Evolutionary conservation across 2,113 vertebrate species (phyloP), one percentile per base, ranked within the genome.

Genomic region (Prunella fulvescens): DNA sequence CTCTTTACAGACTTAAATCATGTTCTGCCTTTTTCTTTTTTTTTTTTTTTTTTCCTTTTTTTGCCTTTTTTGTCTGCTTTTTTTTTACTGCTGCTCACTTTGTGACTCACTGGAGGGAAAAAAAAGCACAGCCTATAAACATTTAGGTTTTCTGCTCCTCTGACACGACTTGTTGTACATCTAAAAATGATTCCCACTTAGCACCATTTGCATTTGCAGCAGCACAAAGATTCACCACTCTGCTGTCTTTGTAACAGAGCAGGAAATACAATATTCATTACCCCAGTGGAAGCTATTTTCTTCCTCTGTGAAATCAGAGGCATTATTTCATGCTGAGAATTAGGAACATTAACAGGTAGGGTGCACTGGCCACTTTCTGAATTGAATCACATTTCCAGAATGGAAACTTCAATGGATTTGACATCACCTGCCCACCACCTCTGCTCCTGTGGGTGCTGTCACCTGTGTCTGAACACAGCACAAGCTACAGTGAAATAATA

Each of bases 101-200:
- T 95, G 81, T 95, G 86, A 95, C 91, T 96, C 93, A 92, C 2
- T 77, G 71, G 77, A 54, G 42, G 19, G 4, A 8, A 14, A 51
- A 93, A 93, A 96, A 84, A 26, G 74, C 84, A 91, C 48, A 95
- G 89, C 56, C 62, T 61, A 57, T 28, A 61, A 87, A 86, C 87
- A 87, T 53, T 87, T 33, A 65, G 57, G 54, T 50, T 94, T 97
- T 70, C 81, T 83, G 83, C 56, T 88, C 76, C 72, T 92, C 94
- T 85, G 73, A 69, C 67, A 77, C n/a, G 28, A 79, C 65, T 87
- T 72, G 83, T 78, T 64, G 69, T 69, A 45, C 66, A 77, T 76
- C 45, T 76, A 69, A 85, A 89, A 82, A 82, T n/a, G 58, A 76
- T 92, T 93, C 82, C 85, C 62, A 77, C 86, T 92, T 88, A 74